Conservation (phyloP, 2,888 invertebrate species). For the Agrenia bidenticulata region DNA sequence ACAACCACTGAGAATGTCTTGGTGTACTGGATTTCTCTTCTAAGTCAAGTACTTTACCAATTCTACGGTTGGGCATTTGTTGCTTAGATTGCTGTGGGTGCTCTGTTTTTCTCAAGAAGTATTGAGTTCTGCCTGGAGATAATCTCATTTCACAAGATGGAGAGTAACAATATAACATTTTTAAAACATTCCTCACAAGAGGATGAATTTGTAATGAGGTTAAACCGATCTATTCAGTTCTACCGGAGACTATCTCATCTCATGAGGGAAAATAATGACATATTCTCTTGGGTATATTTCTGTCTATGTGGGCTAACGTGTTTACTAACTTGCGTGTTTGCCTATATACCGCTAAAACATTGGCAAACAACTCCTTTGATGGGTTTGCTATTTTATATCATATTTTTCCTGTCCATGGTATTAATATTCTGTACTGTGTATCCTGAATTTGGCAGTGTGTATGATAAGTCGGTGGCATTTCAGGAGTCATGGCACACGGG, state of each 20-base stretch:
- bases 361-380: not conserved
- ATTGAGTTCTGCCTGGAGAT: slow-evolving; percentile 1
- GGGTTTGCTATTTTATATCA: not conserved
- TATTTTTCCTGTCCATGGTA: not conserved
- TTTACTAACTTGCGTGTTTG: not conserved
- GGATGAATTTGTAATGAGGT: too few relatives aligned
- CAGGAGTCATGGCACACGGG: not conserved
- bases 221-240: too few relatives aligned
- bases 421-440: not conserved
- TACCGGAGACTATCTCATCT: not conserved
- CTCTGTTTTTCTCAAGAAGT: not conserved
- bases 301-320: not conserved
- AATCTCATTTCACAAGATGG: not conserved
- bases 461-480: not conserved
- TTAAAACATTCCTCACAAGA: too few relatives aligned
- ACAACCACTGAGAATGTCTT: not conserved
- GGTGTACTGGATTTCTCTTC: not conserved
- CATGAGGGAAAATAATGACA: not conserved
- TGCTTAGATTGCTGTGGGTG: not conserved
- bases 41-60: not conserved
- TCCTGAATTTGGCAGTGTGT: not conserved
- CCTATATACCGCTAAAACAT: not conserved
- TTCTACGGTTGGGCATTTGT: not conserved
- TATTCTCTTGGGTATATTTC: not conserved
- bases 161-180: too few relatives aligned